Evolutionary conservation across 2,888 invertebrate genomes (phyloP), one percentile per base, ranked within the genome.

Genomic region (Synanthedon formicaeformis): DNA sequence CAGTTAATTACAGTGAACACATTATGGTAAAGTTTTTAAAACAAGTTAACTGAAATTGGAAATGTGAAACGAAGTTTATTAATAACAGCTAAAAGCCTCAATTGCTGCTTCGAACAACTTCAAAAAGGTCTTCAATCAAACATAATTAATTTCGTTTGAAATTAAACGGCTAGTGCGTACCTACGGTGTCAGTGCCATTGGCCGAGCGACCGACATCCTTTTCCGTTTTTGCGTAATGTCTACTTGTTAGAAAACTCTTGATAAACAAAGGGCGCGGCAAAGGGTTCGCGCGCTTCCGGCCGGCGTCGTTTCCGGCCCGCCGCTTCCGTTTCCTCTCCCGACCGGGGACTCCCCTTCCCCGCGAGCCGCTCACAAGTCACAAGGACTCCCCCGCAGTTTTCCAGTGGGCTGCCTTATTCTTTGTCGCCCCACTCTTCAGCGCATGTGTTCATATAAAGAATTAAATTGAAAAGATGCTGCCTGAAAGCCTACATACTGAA

Each of bases 241-340:
- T 49, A 49, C 14, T 49, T 49, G 49, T 49, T 57, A 59, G 59
- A 56, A 57, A 52, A 60, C 61, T 65, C 64, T 74, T 69, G 64
- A 72, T 74, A 81, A 80, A 84, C 82, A 83, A 83, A 81, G 72
- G 74, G 71, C 70, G 63, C 60, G 69, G 69, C 74, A 78, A 83
- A 81, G 81, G 83, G 81, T 79, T 78, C 70, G 65, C 65, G 59
- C 67, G 71, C 72, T 79, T 82, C 83, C 83, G 80, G 71, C 71
- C 78, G 77, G 60, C 73, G 71, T 67, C 66, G 78, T 72, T 81
- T 81, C 83, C 84, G 81, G 72, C 65, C 71, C 69, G 68, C 62
- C 69, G 66, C 71, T 57, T 55, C 57, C 57, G 56, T 41, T 50
- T 54, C 52, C 50, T 27, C 48, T 48, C 40, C 50, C 51, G 16